Percentiles rank a stretch among this genome's conserved stretches.
These are phyloP conservation scores for Polymixis lichenea DNA, from an alignment of 2,888 invertebrate species.

Conservation along the genomic window DNA sequence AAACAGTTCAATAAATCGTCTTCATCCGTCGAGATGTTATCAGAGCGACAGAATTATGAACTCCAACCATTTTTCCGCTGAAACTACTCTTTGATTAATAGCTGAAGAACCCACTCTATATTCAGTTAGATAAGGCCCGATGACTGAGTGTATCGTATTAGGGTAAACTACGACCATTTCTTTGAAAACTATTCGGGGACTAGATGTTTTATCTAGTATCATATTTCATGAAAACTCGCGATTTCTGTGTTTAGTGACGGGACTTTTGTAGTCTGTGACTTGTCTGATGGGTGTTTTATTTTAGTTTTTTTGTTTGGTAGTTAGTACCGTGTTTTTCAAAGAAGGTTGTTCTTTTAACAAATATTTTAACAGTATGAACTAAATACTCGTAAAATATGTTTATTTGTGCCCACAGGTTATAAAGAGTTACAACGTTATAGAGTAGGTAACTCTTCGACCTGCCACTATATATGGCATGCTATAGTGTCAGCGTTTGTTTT, in stretches of 20 bases:
- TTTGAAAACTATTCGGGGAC: constrained; percentile 83
- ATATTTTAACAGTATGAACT: no score
- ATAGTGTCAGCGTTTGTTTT: no score
- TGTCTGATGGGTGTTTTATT: constrained; percentile 45
- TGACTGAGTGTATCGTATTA: constrained; percentile 85
- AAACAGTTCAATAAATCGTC: constrained; percentile 61
- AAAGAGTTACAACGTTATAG: background rate
- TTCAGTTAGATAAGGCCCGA: constrained; percentile 83
- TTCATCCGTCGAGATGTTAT: constrained; percentile 62
- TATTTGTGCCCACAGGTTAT: background rate
- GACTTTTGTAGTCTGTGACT: constrained; percentile 63
- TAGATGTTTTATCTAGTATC: constrained; percentile 78
- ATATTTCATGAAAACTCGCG: constrained; percentile 78
- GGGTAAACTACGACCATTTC: constrained; percentile 82
- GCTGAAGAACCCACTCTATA: constrained; percentile 77
- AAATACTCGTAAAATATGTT: no score
- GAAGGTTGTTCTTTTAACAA: background rate
- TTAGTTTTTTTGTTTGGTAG: constrained; percentile 15
- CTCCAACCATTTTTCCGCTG: constrained; percentile 63
- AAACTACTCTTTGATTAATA: constrained; percentile 79
- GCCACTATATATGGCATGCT: background rate
- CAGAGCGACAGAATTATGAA: constrained; percentile 67
- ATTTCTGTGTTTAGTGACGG: constrained; percentile 69
- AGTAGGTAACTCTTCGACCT: background rate
- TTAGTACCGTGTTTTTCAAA: background rate